phyloP scores from a whole-genome alignment of 2,797 vertebrate genomes.

The Hippoglossus hippoglossus region DNA sequence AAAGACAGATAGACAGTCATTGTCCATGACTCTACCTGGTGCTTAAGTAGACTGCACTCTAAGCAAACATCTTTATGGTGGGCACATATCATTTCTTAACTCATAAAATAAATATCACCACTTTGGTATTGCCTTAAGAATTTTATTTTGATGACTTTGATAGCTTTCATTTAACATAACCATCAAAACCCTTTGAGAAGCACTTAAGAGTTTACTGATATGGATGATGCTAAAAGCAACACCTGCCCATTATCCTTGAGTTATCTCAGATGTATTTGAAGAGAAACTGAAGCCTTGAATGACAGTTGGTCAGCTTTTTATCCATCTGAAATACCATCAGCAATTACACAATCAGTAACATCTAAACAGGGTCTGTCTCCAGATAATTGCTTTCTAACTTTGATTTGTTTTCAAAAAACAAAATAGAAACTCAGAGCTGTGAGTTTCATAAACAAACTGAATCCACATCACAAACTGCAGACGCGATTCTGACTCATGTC shows the following conservation, averaged over 20 bases:
- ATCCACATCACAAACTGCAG: conserved; percentile 21
- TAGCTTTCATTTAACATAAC: not conserved
- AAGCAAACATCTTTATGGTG: not conserved
- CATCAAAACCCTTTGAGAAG: not conserved
- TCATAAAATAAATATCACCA: not conserved
- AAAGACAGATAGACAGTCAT: not conserved
- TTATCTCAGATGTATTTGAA: not conserved
- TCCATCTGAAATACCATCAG: not conserved
- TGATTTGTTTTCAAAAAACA: no score
- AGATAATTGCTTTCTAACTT: no score
- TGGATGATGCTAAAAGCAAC: not conserved
- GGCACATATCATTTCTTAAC: not conserved
- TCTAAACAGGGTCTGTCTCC: not conserved
- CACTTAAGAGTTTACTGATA: not conserved
- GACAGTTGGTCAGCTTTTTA: no score
- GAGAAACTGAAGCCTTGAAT: not conserved
- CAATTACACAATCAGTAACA: not conserved
- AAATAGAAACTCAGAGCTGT: not conserved
- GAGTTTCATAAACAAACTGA: not conserved
- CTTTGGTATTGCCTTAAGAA: not conserved
- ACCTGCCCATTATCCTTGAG: not conserved
- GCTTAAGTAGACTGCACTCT: not conserved
- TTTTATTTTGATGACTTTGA: not conserved
- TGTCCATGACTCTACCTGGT: not conserved
- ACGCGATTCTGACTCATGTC: not conserved